A percentile compares a stretch with the other conserved stretches of the same genome.
Conservation (phyloP, 2,113 vertebrate species). For the Arothron firmamentum region DNA sequence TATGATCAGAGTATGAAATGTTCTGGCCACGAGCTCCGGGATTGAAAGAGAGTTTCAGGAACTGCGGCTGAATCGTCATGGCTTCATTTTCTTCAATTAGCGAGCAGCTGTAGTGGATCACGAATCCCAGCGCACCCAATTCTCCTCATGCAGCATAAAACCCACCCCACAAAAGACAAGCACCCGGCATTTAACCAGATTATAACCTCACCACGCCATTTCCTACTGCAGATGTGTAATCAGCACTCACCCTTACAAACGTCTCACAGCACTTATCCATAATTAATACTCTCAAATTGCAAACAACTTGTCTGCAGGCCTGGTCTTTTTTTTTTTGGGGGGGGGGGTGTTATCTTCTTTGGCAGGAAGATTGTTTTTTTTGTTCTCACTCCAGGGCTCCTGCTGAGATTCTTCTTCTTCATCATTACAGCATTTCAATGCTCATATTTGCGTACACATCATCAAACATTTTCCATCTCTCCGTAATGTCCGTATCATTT, state of each 20-base stretch:
- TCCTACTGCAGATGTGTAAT: slow-evolving; percentile 44
- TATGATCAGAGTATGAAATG: too few species aligned
- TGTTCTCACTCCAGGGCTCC: background rate
- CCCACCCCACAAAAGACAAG: slow-evolving; percentile 24
- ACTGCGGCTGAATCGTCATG: slow-evolving; percentile 1
- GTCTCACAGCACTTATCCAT: slow-evolving; percentile 44
- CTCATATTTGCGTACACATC: too few species aligned
- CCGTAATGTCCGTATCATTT: too few species aligned
- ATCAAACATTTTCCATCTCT: too few species aligned
- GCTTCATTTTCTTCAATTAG: slow-evolving; percentile 1
- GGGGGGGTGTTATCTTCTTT: background rate
- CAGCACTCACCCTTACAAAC: slow-evolving; percentile 46
- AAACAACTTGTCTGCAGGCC: slow-evolving; percentile 47
- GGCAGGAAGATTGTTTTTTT: slow-evolving; percentile 15
- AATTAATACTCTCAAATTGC: slow-evolving; percentile 57
- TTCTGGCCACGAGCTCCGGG: too few species aligned
- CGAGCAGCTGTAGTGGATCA: slow-evolving; percentile 9
- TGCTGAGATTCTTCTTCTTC: slow-evolving; percentile 2
- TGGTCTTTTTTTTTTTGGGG: too few species aligned
- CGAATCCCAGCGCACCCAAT: slow-evolving; percentile 22
- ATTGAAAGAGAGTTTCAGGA: too few species aligned
- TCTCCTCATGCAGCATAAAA: slow-evolving; percentile 35
- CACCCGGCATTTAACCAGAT: slow-evolving; percentile 51
- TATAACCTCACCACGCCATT: slow-evolving; percentile 55
- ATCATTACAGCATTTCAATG: background rate